Conservation (phyloP, 2,113 vertebrate species). For the Saguinus midas region DNA sequence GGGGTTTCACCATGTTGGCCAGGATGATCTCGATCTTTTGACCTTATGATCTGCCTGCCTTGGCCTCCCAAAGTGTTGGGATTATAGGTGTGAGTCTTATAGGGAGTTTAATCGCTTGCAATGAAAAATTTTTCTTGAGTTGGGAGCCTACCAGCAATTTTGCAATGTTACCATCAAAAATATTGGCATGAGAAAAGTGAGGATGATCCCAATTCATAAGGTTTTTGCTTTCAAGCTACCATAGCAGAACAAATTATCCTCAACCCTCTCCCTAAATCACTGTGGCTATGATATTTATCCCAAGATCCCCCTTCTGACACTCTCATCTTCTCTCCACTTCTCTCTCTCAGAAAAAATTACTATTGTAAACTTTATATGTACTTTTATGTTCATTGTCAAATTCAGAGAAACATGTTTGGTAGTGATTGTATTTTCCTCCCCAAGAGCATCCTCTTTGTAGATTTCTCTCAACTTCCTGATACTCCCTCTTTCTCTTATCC, state of each 20-base stretch:
- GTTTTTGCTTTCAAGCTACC: background rate
- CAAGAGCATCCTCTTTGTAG: background rate
- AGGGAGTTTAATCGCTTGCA: background rate
- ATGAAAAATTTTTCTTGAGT: background rate
- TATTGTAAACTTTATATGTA: background rate
- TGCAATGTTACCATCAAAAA: background rate
- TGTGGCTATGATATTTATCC: background rate
- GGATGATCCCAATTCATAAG: background rate
- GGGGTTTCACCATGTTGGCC: no score
- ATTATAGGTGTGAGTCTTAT: no score
- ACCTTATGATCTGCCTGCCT: no score
- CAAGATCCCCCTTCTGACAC: background rate
- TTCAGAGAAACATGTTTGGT: background rate
- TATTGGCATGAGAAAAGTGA: background rate
- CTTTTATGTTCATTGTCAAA: background rate
- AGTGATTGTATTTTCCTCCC: background rate
- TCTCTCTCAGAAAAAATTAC: constrained; percentile 14
- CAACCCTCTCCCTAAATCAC: background rate
- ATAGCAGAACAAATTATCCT: background rate
- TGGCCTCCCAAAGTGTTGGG: no score
- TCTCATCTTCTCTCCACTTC: background rate
- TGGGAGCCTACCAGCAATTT: background rate
- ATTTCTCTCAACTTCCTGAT: background rate
- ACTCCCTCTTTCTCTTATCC: background rate
- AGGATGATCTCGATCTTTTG: no score